These are phyloP conservation scores for Gastrophysa polygoni DNA, from an alignment of 2,888 invertebrate genomes.

Conservation along the genomic window DNA sequence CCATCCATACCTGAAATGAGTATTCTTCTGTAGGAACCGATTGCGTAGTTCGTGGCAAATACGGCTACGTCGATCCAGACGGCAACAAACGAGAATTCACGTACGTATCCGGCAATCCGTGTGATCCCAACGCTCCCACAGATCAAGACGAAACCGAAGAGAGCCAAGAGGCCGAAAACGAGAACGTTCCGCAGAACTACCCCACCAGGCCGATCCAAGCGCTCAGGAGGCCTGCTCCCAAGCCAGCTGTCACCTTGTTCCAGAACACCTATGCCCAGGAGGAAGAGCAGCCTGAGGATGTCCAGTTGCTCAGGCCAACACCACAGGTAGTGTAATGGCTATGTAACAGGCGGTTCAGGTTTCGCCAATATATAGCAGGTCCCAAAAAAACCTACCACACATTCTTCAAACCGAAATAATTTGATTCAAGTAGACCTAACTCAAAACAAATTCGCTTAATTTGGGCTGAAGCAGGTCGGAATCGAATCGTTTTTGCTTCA, in stretches of 20 bases:
- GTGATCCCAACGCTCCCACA: constrained; percentile 81
- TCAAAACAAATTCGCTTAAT: too few relatives aligned
- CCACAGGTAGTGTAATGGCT: too few relatives aligned
- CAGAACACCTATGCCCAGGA: constrained; percentile 73
- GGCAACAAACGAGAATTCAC: constrained; percentile 86
- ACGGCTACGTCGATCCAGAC: constrained; percentile 86
- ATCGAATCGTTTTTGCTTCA: too few relatives aligned
- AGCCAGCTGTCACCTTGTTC: constrained; percentile 70
- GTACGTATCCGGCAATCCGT: constrained; percentile 85
- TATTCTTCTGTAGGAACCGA: constrained; percentile 65
- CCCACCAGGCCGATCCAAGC: constrained; percentile 63
- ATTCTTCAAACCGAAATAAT: too few relatives aligned
- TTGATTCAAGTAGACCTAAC: too few relatives aligned
- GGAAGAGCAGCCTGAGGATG: constrained; percentile 65
- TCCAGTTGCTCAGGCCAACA: constrained; percentile 56
- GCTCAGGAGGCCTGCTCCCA: constrained; percentile 53
- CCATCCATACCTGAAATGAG: too few relatives aligned
- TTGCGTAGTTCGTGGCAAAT: constrained; percentile 85
- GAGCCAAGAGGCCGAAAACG: constrained; percentile 61
- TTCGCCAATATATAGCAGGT: too few relatives aligned
- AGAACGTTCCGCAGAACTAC: constrained; percentile 70
- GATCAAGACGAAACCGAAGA: constrained; percentile 64
- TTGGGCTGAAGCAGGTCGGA: too few relatives aligned
- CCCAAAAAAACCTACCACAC: too few relatives aligned
- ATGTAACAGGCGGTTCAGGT: too few relatives aligned